Evolutionary conservation across 92 coral and sea anemone genomes (phyloP).

Genomic region (Porites divaricata): DNA sequence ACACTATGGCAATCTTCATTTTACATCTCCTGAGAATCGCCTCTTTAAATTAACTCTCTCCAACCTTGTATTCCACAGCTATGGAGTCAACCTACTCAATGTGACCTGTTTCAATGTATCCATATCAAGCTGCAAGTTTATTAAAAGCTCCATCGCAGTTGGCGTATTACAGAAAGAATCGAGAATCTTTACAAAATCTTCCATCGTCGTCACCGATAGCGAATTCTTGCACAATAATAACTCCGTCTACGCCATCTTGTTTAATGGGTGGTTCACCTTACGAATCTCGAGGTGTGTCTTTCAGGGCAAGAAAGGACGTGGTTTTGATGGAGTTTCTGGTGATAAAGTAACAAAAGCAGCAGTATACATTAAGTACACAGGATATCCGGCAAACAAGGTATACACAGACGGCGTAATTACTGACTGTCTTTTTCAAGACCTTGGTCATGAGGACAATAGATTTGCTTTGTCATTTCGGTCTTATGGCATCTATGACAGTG

Average conservation of each 20-base stretch:
- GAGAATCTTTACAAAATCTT: background rate
- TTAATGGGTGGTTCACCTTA: background rate
- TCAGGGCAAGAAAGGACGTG: background rate
- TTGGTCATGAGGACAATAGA: background rate
- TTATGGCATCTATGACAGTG: background rate
- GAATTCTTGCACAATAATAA: background rate
- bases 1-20: background rate
- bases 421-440: background rate
- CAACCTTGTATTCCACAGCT: background rate
- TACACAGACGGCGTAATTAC: background rate
- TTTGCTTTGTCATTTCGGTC: background rate
- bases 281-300: conserved; percentile 18
- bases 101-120: background rate
- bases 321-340: background rate
- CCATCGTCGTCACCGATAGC: background rate
- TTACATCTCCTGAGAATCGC: background rate
- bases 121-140: background rate
- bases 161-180: background rate
- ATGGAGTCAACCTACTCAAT: background rate
- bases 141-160: background rate
- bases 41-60: background rate
- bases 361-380: background rate
- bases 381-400: background rate
- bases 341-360: background rate
- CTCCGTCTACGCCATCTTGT: background rate